Base-by-base conservation (phyloP, 2,113 vertebrate species). In the Eurystomus gularis region DNA sequence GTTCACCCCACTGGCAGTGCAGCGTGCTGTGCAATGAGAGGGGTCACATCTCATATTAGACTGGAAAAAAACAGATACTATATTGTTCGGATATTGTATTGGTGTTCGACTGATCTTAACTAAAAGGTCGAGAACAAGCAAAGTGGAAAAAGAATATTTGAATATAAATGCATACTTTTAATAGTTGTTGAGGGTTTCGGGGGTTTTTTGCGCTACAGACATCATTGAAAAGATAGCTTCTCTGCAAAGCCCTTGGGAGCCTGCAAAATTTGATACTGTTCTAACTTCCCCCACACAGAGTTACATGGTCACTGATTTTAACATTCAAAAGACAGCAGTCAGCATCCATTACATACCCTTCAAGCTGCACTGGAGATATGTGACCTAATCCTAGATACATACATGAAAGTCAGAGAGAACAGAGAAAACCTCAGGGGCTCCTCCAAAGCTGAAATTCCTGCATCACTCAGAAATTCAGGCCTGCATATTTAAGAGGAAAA, bases 271-370 rank as follows among this genome's bases (percentile, higher is more conserved):
- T 91, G 91, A 95, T 90, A 84, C 81, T 66, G 49, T 80, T 95
- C 84, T 89, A 69, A 88, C 88, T 94, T 91, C 69, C 86, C 86
- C 24, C 21, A 49, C 9, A 1, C 70, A 76, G 71, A 87, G 65
- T 77, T 95, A 95, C 89, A 96, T 94, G 96, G 94, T 77, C 75
- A 94, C 91, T 93, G 95, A 90, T 93, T 95, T 96, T 95, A 96
- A 91, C 95, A 94, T 96, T 97, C 96, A 91, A 91, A 97, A 96
- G 96, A 96, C 51, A 94, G 83, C 77, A 96, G 93, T 94, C 94
- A 94, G 91, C 94, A 73, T 96, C 93, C 95, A 70, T 96, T 96
- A 95, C 88, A 57, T 69, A 91, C 57, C 94, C 93, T 96, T 97
- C 96, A 96, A 97, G 95, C 94, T 80, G 95, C 96, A 96, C 3